A percentile compares a stretch with the other conserved stretches of the same genome.
phyloP scores from a whole-genome alignment of 1,140 invertebrate species.

The Halyomorpha halys region DNA sequence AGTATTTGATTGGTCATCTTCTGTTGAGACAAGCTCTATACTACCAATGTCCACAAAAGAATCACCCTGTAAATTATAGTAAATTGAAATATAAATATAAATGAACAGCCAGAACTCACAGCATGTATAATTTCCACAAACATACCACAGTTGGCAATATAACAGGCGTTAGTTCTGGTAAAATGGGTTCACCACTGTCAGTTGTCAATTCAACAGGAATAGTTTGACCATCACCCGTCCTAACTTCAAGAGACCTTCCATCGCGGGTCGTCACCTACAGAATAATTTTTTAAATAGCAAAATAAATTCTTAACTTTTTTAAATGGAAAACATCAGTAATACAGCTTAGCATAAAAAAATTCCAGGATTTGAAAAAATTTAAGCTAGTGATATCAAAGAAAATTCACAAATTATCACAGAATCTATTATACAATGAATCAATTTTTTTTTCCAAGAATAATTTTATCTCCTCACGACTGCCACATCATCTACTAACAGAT shows the following conservation, averaged over 20 bases:
- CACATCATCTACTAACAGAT: too few species aligned
- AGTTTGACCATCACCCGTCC: slow-evolving; percentile 41
- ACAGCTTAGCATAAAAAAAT: too few species aligned
- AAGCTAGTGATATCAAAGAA: not conserved
- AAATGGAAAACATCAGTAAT: too few species aligned
- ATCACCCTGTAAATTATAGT: not conserved
- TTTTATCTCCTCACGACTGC: too few species aligned
- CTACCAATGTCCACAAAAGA: not conserved
- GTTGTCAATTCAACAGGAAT: slow-evolving; percentile 41
- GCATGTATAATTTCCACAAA: not conserved
- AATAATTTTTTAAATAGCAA: too few species aligned
- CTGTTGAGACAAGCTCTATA: not conserved
- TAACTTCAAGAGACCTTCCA: slow-evolving; percentile 36
- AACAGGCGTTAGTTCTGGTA: slow-evolving; percentile 12
- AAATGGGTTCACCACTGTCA: slow-evolving; percentile 37
- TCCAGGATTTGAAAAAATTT: too few species aligned
- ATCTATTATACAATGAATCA: not conserved
- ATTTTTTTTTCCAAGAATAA: too few species aligned
- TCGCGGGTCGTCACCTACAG: slow-evolving; percentile 27
- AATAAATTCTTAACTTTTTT: slow-evolving; percentile 4
- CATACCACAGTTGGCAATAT: slow-evolving; percentile 9
- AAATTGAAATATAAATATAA: not conserved
- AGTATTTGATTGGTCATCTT: not conserved
- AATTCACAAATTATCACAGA: not conserved
- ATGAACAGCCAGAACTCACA: not conserved